phyloP scores from a whole-genome alignment of 2,888 invertebrate species.

The Nemoura dubitans region DNA sequence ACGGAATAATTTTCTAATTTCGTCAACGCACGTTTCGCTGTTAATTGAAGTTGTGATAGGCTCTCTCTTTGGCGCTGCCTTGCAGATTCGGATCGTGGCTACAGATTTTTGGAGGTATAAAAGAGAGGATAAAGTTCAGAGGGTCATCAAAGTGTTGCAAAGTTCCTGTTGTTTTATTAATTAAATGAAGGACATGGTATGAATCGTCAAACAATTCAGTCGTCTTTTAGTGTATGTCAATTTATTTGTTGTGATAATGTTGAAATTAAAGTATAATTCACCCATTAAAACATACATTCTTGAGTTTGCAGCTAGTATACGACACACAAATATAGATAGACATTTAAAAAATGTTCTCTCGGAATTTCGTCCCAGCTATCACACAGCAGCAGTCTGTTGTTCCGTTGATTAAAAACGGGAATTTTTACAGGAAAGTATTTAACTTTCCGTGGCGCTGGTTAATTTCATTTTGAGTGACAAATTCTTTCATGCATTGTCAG shows the following conservation, averaged over 20 bases:
- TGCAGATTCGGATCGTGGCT: background rate
- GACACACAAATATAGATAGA: background rate
- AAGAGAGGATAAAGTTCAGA: background rate
- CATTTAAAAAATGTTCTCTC: background rate
- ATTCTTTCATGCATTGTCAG: conserved; percentile 12
- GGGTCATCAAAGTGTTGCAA: background rate
- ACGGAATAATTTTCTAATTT: background rate
- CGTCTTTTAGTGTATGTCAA: too few species aligned
- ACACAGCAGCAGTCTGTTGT: background rate
- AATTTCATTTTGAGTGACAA: conserved; percentile 7
- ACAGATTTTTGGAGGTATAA: background rate
- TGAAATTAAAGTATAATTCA: too few species aligned
- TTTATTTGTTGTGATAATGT: too few species aligned
- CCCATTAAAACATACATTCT: too few species aligned
- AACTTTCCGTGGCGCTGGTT: background rate
- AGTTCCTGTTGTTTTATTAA: background rate
- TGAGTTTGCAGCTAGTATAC: background rate
- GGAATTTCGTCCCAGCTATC: background rate
- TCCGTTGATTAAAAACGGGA: background rate
- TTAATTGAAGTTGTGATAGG: background rate
- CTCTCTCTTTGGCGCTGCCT: background rate
- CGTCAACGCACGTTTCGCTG: background rate
- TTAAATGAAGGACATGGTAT: background rate
- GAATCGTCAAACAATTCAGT: too few species aligned
- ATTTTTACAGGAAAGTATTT: background rate